These are phyloP conservation scores for Orthonyx spaldingii DNA, from an alignment of 2,113 vertebrate species.

Conservation along the genomic window DNA sequence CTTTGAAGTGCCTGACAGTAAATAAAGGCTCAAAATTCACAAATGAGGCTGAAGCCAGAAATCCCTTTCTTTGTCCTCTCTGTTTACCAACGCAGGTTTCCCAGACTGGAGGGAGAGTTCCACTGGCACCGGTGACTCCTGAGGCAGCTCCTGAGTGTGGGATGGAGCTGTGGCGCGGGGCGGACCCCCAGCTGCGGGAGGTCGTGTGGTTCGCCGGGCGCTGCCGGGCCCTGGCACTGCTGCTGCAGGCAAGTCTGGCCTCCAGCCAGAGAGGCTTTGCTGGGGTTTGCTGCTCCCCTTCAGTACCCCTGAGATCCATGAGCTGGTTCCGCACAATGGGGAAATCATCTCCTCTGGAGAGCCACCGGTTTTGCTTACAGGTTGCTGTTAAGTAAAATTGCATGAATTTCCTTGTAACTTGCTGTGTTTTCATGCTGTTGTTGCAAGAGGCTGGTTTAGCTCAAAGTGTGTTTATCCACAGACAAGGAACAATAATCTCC, in stretches of 20 bases:
- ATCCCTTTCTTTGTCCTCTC: not conserved
- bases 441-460: not conserved
- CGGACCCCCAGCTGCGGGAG: slow-evolving; percentile 60
- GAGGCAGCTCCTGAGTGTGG: not conserved
- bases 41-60: not conserved
- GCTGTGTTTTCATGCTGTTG: not conserved
- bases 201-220: slow-evolving; percentile 77
- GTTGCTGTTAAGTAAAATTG: not conserved
- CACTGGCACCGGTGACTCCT: not conserved
- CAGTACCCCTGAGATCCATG: accelerated
- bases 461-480: not conserved
- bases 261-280: not conserved
- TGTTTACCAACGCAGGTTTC: slow-evolving; percentile 27
- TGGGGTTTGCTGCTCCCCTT: not conserved
- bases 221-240: slow-evolving; percentile 81
- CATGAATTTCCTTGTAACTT: not conserved
- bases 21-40: not conserved
- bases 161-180: slow-evolving; percentile 44
- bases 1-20: not conserved
- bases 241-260: slow-evolving; percentile 82
- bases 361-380: not conserved
- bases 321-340: not conserved
- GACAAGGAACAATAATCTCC: not conserved
- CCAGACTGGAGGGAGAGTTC: not conserved
- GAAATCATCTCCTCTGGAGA: not conserved